These are phyloP conservation scores for Galerucella pusilla DNA, from an alignment of 2,888 invertebrate genomes.

Conservation along the genomic window DNA sequence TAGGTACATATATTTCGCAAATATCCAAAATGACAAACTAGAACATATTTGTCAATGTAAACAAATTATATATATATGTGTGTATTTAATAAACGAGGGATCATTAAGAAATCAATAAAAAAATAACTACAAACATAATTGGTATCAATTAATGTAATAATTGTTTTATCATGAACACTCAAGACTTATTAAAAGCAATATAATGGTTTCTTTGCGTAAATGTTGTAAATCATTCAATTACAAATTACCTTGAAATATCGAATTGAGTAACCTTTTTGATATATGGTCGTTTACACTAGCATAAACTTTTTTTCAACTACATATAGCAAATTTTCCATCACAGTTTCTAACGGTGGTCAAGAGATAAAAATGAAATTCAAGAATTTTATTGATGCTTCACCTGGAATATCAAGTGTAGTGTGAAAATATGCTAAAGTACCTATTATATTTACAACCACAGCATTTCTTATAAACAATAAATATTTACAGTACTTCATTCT, in stretches of 20 bases:
- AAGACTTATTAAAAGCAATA: constrained; percentile 41
- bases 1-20: too few relatives aligned
- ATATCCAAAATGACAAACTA: neutral
- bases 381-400: too few relatives aligned
- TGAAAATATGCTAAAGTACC: neutral
- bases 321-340: neutral
- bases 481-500: constrained; percentile 13
- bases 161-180: constrained; percentile 50
- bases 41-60: neutral
- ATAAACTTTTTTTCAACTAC: neutral
- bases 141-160: constrained; percentile 47
- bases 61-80: neutral
- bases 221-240: constrained; percentile 50
- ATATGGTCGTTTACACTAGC: constrained; percentile 11
- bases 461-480: constrained; percentile 3
- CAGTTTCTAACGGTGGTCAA: too few relatives aligned
- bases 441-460: neutral
- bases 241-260: constrained; percentile 38
- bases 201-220: constrained; percentile 56
- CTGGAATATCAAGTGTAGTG: neutral
- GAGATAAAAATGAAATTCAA: too few relatives aligned
- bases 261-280: constrained; percentile 33
- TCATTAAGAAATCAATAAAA: constrained; percentile 10
- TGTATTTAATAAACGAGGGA: neutral
- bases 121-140: constrained; percentile 37